phyloP scores from a whole-genome alignment of 1,140 invertebrate species.

The Philaenus spumarius region DNA sequence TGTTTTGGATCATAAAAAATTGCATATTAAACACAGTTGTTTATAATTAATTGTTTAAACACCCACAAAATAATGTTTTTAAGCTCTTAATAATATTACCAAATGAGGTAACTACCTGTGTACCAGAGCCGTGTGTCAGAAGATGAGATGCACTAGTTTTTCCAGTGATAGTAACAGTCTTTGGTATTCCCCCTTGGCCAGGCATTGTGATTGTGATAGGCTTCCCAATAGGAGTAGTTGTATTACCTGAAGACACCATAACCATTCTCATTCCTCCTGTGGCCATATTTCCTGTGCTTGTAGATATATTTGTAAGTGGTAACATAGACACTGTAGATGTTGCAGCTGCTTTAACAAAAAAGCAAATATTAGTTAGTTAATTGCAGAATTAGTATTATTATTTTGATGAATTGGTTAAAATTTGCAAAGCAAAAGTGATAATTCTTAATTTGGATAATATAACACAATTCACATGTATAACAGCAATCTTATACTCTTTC shows the following conservation, averaged over 20 bases:
- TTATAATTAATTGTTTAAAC: too few species aligned
- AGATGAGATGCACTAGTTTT: constrained; percentile 27
- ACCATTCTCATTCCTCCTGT: constrained; percentile 39
- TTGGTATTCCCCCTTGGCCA: constrained; percentile 29
- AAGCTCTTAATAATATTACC: background rate
- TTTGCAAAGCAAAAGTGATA: too few species aligned
- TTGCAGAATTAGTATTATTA: too few species aligned
- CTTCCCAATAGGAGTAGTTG: constrained; percentile 41
- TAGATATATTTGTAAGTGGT: background rate
- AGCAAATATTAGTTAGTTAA: too few species aligned
- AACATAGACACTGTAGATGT: constrained; percentile 18
- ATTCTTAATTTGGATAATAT: too few species aligned
- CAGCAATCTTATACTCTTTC: too few species aligned
- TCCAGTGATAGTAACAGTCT: constrained; percentile 31
- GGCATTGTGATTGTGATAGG: constrained; percentile 65
- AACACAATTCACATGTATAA: too few species aligned
- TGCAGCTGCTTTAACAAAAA: constrained; percentile 27
- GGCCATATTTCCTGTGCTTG: constrained; percentile 32
- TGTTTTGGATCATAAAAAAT: too few species aligned
- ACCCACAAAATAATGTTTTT: constrained; percentile 1
- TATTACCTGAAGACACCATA: constrained; percentile 28
- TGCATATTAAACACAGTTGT: background rate
- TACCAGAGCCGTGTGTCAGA: constrained; percentile 20
- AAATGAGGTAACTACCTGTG: background rate
- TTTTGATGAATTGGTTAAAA: too few species aligned